phyloP scores from a whole-genome alignment of 2,888 invertebrate species.

The Drosophila emarginata region DNA sequence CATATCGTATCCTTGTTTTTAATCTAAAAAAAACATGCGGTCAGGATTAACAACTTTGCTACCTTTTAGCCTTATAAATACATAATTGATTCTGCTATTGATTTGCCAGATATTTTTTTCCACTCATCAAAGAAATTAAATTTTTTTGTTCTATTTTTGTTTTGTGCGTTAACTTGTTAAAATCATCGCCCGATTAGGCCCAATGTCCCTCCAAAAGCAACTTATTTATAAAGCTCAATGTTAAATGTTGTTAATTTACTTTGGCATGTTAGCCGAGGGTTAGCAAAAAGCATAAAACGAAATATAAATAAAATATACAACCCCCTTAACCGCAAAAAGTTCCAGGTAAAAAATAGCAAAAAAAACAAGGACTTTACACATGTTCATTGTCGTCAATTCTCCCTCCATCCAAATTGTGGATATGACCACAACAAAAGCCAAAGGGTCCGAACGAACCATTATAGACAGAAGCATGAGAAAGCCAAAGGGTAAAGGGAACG shows the following conservation, averaged over 20 bases:
- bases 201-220: slow-evolving; percentile 1
- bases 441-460: not conserved
- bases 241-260: slow-evolving; percentile 3
- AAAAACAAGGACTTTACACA: slow-evolving; percentile 5
- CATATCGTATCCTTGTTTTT: too few relatives aligned
- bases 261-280: not conserved
- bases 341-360: slow-evolving; percentile 4
- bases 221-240: slow-evolving; percentile 14
- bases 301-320: slow-evolving; percentile 7
- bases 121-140: not conserved
- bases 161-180: slow-evolving; percentile 2
- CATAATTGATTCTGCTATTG: not conserved
- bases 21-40: too few relatives aligned
- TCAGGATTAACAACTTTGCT: too few relatives aligned
- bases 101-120: not conserved
- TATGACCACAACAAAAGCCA: slow-evolving; percentile 13
- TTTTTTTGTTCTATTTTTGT: slow-evolving; percentile 1
- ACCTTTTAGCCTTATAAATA: not conserved
- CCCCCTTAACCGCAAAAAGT: not conserved
- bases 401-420: not conserved
- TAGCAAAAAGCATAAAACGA: slow-evolving; percentile 7
- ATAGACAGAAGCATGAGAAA: not conserved
- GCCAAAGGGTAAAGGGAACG: not conserved
- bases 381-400: not conserved
- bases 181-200: slow-evolving; percentile 11